phyloP scores from a whole-genome alignment of 1,140 invertebrate species.

The Drosophila sechellia region DNA sequence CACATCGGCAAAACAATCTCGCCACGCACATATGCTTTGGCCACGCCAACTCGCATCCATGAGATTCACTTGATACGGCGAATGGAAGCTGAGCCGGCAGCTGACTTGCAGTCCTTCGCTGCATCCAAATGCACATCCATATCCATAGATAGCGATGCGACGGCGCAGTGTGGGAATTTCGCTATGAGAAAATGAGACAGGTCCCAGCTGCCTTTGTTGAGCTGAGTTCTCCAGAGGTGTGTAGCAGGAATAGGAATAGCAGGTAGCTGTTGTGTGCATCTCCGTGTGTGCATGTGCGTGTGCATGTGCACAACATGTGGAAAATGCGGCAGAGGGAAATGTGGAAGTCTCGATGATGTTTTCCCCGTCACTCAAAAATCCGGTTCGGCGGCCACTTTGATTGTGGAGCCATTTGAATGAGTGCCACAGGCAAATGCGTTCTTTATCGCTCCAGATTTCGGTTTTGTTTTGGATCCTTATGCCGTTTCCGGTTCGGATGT shows the following conservation, averaged over 20 bases:
- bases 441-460: conserved; percentile 7
- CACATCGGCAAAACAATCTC: conserved; percentile 55
- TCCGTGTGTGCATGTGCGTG: conserved; percentile 3
- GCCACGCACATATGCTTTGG: conserved; percentile 60
- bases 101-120: conserved; percentile 72
- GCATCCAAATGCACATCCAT: conserved; percentile 32
- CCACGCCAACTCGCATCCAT: conserved; percentile 38
- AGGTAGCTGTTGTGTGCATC: conserved; percentile 35
- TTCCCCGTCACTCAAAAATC: conserved; percentile 28
- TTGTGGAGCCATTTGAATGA: conserved; percentile 44
- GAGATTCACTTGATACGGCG: conserved; percentile 64
- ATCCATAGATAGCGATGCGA: conserved; percentile 52
- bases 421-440: conserved; percentile 10
- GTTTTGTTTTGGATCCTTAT: conserved; percentile 46
- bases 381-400: conserved; percentile 41
- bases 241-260: conserved; percentile 51
- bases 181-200: conserved; percentile 68
- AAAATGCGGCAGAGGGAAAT: conserved; percentile 56
- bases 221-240: conserved; percentile 26
- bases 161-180: conserved; percentile 66
- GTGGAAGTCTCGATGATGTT: conserved; percentile 42
- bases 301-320: conserved; percentile 68
- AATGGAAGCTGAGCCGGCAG: conserved; percentile 51
- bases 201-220: conserved; percentile 26
- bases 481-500: conserved; percentile 32